Base-by-base conservation (phyloP, 2,113 vertebrate species). In the Passer domesticus region DNA sequence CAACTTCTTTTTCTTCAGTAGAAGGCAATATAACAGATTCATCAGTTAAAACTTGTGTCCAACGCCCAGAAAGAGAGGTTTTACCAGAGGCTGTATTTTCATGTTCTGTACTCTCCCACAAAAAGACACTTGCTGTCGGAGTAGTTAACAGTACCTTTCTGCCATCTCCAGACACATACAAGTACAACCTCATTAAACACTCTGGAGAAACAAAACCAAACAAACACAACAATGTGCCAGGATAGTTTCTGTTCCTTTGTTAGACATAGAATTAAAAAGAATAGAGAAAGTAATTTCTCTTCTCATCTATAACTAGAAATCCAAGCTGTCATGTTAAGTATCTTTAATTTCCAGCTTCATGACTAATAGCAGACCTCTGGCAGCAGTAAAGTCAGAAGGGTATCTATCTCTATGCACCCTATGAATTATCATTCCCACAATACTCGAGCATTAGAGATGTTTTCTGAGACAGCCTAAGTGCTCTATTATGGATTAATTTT, bases 101-200 rank as follows among this genome's bases (percentile, higher is more conserved):
- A 62, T 53, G 46, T 75, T 98, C 98, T 43, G 83, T 69, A 88
- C 97, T 98, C 88, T 99, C 99, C 99, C 99, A 99, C 68, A 99
- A 97, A 87, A 99, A 98, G 24, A 98, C 94, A 83, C 97, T 97
- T 30, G 98, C 98, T 31, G 97, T 98, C 72, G 98, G 69, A 91
- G 95, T 94, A 35, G 95, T 87, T 77, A 99, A 88, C 8, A 99
- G 95, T 27, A 98, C 96, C 80, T 97, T 98, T 94, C 95, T 97
- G 31, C 98, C 99, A 94, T 99, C 97, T 83, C 95, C 99, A 43
- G 99, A 99, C 33, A 99, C 97, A 88, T 98, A 98, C n/a, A 99
- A 91, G 64, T 97, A 97, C 19, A 99, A 89, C 52, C 77, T 97
- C 69, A 84, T 92, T 31, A 94, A 94, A 87, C 76, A 96, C 59